Base-by-base conservation (phyloP, 2,797 vertebrate genomes). In the Tiaroga cobitis region DNA sequence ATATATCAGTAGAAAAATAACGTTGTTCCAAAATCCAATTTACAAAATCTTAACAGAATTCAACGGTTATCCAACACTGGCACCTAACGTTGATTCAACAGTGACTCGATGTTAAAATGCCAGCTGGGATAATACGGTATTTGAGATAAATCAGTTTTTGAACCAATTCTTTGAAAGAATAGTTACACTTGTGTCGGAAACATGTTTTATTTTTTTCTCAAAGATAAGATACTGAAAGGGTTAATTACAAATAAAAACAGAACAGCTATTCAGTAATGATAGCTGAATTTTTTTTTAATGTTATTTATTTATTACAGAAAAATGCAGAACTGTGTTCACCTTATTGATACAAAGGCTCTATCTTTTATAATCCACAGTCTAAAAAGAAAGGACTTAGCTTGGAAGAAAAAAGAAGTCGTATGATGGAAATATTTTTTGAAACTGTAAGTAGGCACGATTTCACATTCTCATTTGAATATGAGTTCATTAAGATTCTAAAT, bases 381-480 rank as follows among this genome's bases (percentile, higher is more conserved):
- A 99, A 98, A 95, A 99, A 97, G 92, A 98, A 96, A 92, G 98
- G 98, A 63, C 91, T 99, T 54, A 99, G 97, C 92, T 93, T 96
- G 90, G 98, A 99, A 90, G 98, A 99, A 93, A 99, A 99, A 91
- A 97, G 98, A 93, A 92, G 90, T 65, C 97, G 97, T 6, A 99
- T 99, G 98, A 97, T 99, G 97, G 97, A 99, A 92, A 98, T 99
- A 89, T 99, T 99, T 93, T 98, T 97, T 95, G 98, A 99, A 92
- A 96, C 96, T 0, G 98, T 99, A 91, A 96, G 96, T 93, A 92
- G 80, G 51, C 15, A 4, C 1, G 8, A 10, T 70, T 34, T 85
- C 41, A 86, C 88, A 80, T 19, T 77, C 63, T 65, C 16, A 2
- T 73, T 43, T 41, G 5, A 13, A 78, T 72, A 72, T 26, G 11